A percentile compares a stretch with the other conserved stretches of the same genome.
Evolutionary conservation across 1,140 invertebrate species (phyloP).

Genomic region (Caerostris darwini): DNA sequence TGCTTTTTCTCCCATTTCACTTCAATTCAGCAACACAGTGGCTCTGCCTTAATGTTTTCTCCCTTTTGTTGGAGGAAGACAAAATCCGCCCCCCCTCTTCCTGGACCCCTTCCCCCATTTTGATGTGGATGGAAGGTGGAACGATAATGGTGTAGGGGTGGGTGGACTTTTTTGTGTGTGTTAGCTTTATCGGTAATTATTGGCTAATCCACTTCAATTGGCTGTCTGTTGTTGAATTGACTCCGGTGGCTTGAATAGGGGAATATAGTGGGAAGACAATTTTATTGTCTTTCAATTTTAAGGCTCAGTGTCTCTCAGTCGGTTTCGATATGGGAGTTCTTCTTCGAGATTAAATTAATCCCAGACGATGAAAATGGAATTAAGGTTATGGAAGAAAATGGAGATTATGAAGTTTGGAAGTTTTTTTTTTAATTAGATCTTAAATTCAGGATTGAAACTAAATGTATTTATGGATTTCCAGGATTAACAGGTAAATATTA

Average conservation of each 20-base stretch:
- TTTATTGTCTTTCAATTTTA: constrained; percentile 14
- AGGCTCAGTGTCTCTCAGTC: not conserved
- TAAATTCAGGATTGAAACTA: too few relatives aligned
- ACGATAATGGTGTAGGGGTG: not conserved
- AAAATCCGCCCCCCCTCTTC: not conserved
- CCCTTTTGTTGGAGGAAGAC: constrained; percentile 27
- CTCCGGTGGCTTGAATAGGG: not conserved
- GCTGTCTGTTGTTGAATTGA: constrained; percentile 56
- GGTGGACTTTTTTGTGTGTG: not conserved
- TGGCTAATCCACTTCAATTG: constrained; percentile 62
- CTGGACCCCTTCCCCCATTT: not conserved
- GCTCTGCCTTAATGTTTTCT: constrained; percentile 49
- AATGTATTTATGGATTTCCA: too few relatives aligned
- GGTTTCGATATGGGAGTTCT: not conserved
- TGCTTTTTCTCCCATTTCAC: constrained; percentile 59
- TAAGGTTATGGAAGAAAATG: not conserved
- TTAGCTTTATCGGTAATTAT: constrained; percentile 51
- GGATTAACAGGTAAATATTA: not conserved
- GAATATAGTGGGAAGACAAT: not conserved
- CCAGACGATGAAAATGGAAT: not conserved
- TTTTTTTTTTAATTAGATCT: not conserved
- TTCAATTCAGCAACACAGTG: constrained; percentile 45
- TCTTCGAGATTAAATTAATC: not conserved
- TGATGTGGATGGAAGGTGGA: too few relatives aligned
- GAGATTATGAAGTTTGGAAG: not conserved